Percentiles rank a stretch among this genome's conserved stretches.
These are phyloP conservation scores for Lordiphosa collinella DNA, from an alignment of 1,140 invertebrate genomes.

Conservation along the genomic window DNA sequence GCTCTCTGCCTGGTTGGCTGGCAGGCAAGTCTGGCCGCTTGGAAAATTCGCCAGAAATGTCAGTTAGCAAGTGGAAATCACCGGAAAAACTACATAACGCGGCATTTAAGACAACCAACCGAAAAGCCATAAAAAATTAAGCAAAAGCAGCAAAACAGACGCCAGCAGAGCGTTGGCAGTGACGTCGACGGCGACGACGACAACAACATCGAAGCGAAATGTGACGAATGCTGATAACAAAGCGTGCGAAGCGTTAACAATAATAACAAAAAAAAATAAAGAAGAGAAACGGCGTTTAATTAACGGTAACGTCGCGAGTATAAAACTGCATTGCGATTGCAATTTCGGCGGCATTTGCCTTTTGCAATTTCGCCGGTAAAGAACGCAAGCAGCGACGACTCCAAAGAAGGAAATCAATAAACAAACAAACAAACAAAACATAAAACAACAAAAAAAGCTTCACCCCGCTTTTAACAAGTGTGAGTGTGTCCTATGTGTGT, in stretches of 20 bases:
- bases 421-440: constrained; percentile 45
- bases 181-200: constrained; percentile 28
- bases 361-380: constrained; percentile 50
- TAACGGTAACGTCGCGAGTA: constrained; percentile 51
- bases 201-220: constrained; percentile 25
- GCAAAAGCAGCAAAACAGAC: constrained; percentile 28
- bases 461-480: not conserved
- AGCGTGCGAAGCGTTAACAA: constrained; percentile 63
- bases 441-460: constrained; percentile 6
- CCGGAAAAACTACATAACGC: constrained; percentile 73
- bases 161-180: constrained; percentile 24
- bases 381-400: constrained; percentile 43
- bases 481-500: constrained; percentile 1
- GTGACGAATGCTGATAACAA: constrained; percentile 63
- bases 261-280: constrained; percentile 57
- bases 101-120: constrained; percentile 32
- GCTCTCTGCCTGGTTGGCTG: constrained; percentile 43
- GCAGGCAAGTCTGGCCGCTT: constrained; percentile 39
- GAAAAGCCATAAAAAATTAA: constrained; percentile 19
- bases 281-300: constrained; percentile 50
- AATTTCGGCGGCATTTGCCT: constrained; percentile 71
- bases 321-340: constrained; percentile 72
- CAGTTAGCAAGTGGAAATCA: constrained; percentile 75
- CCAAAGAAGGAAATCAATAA: constrained; percentile 46
- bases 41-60: constrained; percentile 66